A percentile compares a stretch with the other conserved stretches of the same genome.
Evolutionary conservation across 2,797 vertebrate species (phyloP).

Genomic region (Gallirallus australis): DNA sequence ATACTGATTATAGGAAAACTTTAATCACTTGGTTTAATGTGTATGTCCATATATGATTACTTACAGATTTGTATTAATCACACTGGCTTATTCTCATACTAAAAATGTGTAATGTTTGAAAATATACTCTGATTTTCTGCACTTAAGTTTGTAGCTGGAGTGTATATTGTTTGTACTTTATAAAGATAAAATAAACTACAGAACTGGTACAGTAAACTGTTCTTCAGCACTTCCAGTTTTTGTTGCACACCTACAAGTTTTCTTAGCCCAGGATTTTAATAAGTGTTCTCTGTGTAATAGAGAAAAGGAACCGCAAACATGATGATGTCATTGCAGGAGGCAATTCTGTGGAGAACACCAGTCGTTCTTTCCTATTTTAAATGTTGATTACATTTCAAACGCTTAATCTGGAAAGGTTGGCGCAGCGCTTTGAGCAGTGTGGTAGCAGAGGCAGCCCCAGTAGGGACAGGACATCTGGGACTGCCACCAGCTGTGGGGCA

Average conservation of each 20-base stretch:
- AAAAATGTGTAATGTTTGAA: neutral
- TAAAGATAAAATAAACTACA: slow-evolving; percentile 5
- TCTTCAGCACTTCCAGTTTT: neutral
- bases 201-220: neutral
- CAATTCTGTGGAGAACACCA: neutral
- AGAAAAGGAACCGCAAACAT: neutral
- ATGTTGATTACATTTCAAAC: neutral
- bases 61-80: neutral
- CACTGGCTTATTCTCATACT: neutral
- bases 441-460: neutral
- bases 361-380: neutral
- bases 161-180: neutral
- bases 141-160: neutral
- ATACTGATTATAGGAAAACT: neutral
- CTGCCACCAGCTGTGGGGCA: neutral
- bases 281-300: neutral
- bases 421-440: rapidly evolving
- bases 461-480: neutral
- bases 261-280: too few relatives aligned
- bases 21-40: neutral
- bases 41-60: neutral
- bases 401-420: neutral
- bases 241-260: neutral
- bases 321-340: neutral
- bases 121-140: neutral